These are phyloP conservation scores for Cepphus grylle DNA, from an alignment of 2,113 vertebrate genomes.

Conservation along the genomic window DNA sequence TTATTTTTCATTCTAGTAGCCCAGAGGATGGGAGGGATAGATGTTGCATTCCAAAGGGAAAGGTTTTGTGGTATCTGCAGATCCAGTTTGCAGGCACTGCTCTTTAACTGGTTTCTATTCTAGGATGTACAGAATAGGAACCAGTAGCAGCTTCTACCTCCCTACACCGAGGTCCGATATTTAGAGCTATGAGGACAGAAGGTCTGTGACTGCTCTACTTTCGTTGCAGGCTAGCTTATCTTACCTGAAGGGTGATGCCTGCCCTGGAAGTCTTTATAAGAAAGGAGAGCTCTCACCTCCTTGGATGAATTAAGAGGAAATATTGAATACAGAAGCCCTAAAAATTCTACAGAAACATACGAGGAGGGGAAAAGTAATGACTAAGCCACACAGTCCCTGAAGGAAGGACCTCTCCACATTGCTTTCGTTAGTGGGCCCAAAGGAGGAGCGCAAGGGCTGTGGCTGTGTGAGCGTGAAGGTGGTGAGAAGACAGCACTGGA, in stretches of 20 bases:
- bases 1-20: neutral
- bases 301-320: neutral
- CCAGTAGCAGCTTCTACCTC: neutral
- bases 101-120: neutral
- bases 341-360: neutral
- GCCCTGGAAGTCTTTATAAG: neutral
- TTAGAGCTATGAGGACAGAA: neutral
- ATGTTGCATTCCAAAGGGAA: neutral
- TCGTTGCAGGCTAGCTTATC: neutral
- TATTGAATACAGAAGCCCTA: neutral
- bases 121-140: neutral
- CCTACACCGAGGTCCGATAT: neutral
- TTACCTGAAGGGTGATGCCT: neutral
- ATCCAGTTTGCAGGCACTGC: neutral
- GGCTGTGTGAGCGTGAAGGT: neutral
- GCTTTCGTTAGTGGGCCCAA: neutral
- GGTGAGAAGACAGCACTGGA: neutral
- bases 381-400: neutral
- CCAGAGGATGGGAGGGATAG: neutral
- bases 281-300: neutral
- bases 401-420: neutral
- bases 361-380: neutral
- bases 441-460: neutral
- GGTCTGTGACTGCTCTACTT: neutral
- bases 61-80: neutral